Evolutionary conservation across 2,888 invertebrate genomes (phyloP).

Genomic region (Euproctis similis): DNA sequence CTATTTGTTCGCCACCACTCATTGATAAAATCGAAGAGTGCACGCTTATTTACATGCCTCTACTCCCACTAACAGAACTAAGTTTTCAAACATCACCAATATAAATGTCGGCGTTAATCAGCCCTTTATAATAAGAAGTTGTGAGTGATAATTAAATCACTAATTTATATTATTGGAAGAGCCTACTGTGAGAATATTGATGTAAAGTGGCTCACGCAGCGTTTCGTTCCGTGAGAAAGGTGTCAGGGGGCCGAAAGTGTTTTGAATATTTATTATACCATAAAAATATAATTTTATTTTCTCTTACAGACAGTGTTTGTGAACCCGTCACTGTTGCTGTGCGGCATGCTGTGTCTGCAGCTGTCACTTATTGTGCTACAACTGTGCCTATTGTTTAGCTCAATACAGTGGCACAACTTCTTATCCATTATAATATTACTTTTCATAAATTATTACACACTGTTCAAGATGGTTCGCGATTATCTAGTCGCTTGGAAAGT

Average conservation of each 20-base stretch:
- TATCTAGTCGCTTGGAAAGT: slow-evolving; percentile 89
- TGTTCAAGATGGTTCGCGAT: slow-evolving; percentile 92
- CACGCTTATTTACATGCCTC: too few species aligned
- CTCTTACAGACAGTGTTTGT: slow-evolving; percentile 85
- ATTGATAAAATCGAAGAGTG: too few species aligned
- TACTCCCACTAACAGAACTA: too few species aligned
- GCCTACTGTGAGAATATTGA: not conserved
- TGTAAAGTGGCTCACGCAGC: too few species aligned
- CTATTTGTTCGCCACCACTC: too few species aligned
- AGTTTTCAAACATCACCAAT: too few species aligned
- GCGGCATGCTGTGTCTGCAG: slow-evolving; percentile 83
- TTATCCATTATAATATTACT: slow-evolving; percentile 89
- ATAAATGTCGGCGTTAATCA: too few species aligned
- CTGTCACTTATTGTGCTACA: slow-evolving; percentile 83
- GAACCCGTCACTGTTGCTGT: slow-evolving; percentile 87
- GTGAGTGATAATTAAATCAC: not conserved
- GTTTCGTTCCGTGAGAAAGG: too few species aligned
- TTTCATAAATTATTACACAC: slow-evolving; percentile 92
- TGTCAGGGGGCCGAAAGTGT: too few species aligned
- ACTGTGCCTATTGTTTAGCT: slow-evolving; percentile 84
- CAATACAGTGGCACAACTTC: slow-evolving; percentile 94
- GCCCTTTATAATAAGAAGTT: too few species aligned
- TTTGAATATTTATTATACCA: too few species aligned
- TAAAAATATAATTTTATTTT: slow-evolving; percentile 13
- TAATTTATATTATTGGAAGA: not conserved